These are phyloP conservation scores for Macroglossus sobrinus DNA, from an alignment of 2,113 vertebrate species.

Conservation along the genomic window DNA sequence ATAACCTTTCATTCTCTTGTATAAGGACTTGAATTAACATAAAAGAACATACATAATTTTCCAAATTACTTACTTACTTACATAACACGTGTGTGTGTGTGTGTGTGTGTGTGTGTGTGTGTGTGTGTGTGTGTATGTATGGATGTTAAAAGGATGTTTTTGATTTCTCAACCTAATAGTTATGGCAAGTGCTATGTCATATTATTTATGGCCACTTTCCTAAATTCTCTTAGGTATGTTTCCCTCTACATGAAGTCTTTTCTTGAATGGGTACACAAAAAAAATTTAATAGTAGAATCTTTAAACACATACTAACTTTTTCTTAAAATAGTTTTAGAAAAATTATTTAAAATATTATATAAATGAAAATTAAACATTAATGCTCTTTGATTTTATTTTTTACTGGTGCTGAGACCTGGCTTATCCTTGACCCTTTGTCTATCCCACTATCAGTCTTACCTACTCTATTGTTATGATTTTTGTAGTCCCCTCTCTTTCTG, in stretches of 20 bases:
- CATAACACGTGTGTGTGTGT: not conserved
- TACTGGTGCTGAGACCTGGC: not conserved
- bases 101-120: no score
- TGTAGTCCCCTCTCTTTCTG: not conserved
- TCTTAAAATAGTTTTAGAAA: not conserved
- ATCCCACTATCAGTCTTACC: rapidly evolving
- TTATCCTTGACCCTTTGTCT: not conserved
- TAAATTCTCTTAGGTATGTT: not conserved
- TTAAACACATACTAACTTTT: not conserved
- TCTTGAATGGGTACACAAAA: not conserved
- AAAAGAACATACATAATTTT: not conserved
- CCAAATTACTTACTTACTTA: not conserved
- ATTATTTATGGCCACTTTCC: not conserved
- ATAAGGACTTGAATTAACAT: not conserved
- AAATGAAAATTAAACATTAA: not conserved
- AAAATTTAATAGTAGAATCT: not conserved
- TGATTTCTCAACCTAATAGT: not conserved
- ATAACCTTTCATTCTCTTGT: not conserved
- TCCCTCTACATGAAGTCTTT: not conserved
- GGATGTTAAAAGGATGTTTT: not conserved
- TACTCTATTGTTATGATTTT: not conserved
- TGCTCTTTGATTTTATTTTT: not conserved
- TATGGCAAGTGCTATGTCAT: not conserved
- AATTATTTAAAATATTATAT: not conserved
- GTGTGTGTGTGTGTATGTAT: no score